These are phyloP conservation scores for Mastomys coucha DNA, from an alignment of 2,113 vertebrate genomes.

Conservation along the genomic window DNA sequence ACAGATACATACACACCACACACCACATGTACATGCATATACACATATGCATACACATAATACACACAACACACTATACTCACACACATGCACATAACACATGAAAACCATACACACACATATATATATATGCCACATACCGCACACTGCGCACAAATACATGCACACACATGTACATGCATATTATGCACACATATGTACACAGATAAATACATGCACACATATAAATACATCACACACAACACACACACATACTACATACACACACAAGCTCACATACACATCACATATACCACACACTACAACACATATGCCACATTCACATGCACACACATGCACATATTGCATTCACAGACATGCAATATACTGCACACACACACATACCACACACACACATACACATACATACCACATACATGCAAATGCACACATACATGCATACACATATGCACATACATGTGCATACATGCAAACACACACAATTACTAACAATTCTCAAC, in stretches of 20 bases:
- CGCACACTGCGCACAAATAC: neutral
- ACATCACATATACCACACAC: neutral
- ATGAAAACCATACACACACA: neutral
- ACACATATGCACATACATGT: rapidly evolving
- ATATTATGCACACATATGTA: neutral
- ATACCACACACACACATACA: neutral
- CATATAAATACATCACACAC: neutral
- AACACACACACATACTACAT: neutral
- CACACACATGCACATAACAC: neutral
- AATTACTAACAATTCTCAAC: neutral
- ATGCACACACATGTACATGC: neutral
- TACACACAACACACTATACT: neutral
- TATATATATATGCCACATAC: neutral
- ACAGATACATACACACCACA: neutral
- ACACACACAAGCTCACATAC: rapidly evolving
- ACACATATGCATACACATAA: too few relatives aligned
- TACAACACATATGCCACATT: neutral
- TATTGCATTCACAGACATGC: neutral
- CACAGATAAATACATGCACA: neutral
- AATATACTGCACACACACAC: neutral
- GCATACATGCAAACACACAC: neutral
- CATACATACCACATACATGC: neutral
- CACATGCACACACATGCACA: neutral
- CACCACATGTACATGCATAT: neutral
- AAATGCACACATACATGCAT: neutral